Percentiles rank a stretch among this genome's conserved stretches.
Evolutionary conservation across 2,797 vertebrate species (phyloP).

Genomic region (Notamacropus eugenii): DNA sequence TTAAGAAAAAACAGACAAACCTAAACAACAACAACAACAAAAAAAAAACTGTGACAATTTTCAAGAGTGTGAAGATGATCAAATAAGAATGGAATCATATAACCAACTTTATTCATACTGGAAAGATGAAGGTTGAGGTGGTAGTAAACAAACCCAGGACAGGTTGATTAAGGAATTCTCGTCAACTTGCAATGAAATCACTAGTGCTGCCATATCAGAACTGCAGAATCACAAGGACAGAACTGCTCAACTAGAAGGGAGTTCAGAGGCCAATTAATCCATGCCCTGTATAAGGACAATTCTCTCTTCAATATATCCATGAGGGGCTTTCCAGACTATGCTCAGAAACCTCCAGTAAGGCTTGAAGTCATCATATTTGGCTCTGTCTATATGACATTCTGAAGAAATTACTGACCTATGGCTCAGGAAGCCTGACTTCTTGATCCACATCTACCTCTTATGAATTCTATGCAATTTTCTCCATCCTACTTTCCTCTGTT

Average conservation of each 20-base stretch:
- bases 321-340: not conserved
- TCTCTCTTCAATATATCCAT: not conserved
- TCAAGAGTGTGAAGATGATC: not conserved
- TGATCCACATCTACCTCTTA: not conserved
- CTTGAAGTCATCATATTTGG: not conserved
- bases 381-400: not conserved
- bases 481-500: not conserved
- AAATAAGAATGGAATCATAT: not conserved
- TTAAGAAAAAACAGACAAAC: not conserved
- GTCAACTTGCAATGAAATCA: not conserved
- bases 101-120: not conserved
- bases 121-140: not conserved
- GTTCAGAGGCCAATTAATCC: not conserved
- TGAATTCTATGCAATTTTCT: not conserved
- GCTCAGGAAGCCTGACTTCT: not conserved
- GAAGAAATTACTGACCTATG: not conserved
- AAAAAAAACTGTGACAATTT: not conserved
- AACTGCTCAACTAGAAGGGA: not conserved
- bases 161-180: not conserved
- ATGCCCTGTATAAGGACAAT: not conserved
- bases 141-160: not conserved
- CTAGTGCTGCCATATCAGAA: not conserved
- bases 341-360: not conserved
- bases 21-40: not conserved
- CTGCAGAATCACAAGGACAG: not conserved